These are phyloP conservation scores for Neocloeon triangulifer DNA, from an alignment of 1,140 invertebrate species.

Conservation along the genomic window DNA sequence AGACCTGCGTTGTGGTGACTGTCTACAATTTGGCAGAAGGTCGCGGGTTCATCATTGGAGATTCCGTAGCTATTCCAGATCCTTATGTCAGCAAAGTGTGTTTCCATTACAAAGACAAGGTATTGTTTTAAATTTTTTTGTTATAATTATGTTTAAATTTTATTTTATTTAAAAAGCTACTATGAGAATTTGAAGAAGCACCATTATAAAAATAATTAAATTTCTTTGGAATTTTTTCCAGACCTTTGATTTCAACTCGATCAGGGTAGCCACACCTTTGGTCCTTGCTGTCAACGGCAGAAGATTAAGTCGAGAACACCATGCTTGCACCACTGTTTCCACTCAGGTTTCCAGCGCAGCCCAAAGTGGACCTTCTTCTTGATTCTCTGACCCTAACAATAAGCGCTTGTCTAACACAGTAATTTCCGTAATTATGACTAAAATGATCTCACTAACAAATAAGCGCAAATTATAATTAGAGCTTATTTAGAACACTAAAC, in stretches of 20 bases:
- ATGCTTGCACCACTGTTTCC: constrained; percentile 27
- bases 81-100: constrained; percentile 38
- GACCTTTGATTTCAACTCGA: constrained; percentile 43
- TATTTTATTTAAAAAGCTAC: constrained; percentile 4
- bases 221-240: constrained; percentile 20
- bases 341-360: too few species aligned
- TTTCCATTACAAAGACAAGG: constrained; percentile 32
- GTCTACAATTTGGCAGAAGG: constrained; percentile 65
- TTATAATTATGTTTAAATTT: neutral
- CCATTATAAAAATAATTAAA: too few species aligned
- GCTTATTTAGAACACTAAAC: too few species aligned
- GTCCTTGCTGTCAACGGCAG: constrained; percentile 52
- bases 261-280: constrained; percentile 52
- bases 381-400: too few species aligned
- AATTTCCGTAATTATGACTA: too few species aligned
- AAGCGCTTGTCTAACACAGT: too few species aligned
- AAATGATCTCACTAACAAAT: too few species aligned
- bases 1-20: constrained; percentile 45
- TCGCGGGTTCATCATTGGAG: constrained; percentile 60
- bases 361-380: too few species aligned
- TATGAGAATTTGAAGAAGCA: neutral
- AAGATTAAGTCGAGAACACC: constrained; percentile 39
- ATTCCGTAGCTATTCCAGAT: constrained; percentile 58
- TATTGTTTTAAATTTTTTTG: constrained; percentile 17
- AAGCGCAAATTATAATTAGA: too few species aligned